Base-by-base conservation (phyloP, 2,888 invertebrate genomes). In the Tenthredo mesomela region DNA sequence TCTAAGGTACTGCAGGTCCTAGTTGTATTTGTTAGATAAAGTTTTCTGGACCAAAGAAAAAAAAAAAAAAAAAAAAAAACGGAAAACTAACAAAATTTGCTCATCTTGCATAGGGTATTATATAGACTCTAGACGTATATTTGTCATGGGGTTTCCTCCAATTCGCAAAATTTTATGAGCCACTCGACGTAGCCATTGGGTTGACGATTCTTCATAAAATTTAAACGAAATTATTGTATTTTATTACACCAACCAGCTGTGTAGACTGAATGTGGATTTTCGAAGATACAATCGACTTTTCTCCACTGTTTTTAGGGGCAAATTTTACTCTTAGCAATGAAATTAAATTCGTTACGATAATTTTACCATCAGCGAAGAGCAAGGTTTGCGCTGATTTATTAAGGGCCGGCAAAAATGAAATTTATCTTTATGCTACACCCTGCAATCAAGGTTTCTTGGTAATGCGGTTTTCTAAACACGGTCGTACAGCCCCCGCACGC, bases 381-480 rank as follows among this genome's bases (percentile, higher is more conserved):
- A 15, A 47, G 29, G 29, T 50, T 77, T 25, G 18, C 54, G 29
- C n/a, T 82, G 82, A 67, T 82, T 82, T 67, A 82, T 82, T 65
- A 10, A 18, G 67, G 67, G 80, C 40, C 18, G 37, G 21, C 29
- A 21, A 18, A 65, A 70, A 47, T 33, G 43, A 25, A 5, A 18
- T 67, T 67, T 47, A 33, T 33, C 21, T 82, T 80, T 21, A 80
- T 50, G 18, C 25, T 33, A 77, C 33, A 50, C 33, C 80, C 43
- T 25, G 29, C 47, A 82, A 70, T 70, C 70, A 47, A 47, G 50
- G 10, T 33, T 82, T 82, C 82, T 61, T 9, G 65, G 47, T 70
- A 82, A 67, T 65, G 82, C 70, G 67, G 67, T 82, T 47, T 82
- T 65, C 47, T 25, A 43, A 70, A 80, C 40, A 40, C 21, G 80